Evolutionary conservation across 2,113 vertebrate species (phyloP).

Genomic region (Ochotona curzoniae): DNA sequence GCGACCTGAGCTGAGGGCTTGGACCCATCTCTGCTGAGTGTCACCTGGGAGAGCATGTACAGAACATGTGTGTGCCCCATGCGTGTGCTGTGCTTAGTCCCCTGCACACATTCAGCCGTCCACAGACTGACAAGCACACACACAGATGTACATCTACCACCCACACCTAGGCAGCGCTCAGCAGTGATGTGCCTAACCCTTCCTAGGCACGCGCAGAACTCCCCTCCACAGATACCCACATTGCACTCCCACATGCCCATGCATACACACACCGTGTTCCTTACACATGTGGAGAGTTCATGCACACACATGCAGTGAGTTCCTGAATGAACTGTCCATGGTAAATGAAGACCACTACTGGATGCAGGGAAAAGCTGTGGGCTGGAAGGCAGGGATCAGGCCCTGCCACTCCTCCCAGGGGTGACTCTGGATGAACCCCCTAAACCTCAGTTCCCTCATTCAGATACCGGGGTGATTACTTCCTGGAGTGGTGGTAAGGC

Average conservation of each 20-base stretch:
- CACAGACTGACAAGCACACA: rapidly evolving
- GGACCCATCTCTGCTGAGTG: neutral
- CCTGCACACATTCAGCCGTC: neutral
- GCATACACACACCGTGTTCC: no score
- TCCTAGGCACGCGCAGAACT: no score
- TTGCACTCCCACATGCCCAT: rapidly evolving
- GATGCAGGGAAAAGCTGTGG: rapidly evolving
- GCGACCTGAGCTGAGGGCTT: neutral
- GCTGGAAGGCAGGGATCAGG: no score
- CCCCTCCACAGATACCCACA: neutral
- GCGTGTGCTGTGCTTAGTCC: rapidly evolving
- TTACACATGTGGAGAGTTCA: neutral
- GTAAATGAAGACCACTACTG: neutral
- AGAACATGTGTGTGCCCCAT: rapidly evolving
- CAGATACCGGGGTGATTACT: neutral
- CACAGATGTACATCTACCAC: neutral
- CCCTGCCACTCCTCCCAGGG: neutral
- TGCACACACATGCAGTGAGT: rapidly evolving
- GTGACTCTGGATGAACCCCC: neutral
- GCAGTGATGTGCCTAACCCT: no score
- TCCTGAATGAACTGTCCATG: rapidly evolving
- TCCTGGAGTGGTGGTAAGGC: no score
- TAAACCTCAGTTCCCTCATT: neutral
- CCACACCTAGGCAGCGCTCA: rapidly evolving
- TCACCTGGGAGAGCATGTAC: neutral